Evolutionary conservation across 1,140 invertebrate genomes (phyloP).

Genomic region (Nasonia giraulti): DNA sequence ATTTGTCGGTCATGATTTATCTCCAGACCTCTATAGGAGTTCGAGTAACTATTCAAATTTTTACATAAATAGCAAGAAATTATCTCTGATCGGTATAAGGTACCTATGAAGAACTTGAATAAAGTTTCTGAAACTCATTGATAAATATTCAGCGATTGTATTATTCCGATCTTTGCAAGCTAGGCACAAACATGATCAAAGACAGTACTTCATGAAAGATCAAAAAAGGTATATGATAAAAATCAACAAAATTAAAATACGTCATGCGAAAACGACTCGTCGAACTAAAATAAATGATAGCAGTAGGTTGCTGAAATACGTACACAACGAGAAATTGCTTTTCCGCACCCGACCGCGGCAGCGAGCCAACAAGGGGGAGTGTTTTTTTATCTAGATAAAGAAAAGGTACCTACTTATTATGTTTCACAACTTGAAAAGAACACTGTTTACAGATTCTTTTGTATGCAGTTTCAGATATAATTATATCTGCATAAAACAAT

Average conservation of each 20-base stretch:
- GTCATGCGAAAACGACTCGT: background rate
- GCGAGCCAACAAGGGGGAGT: background rate
- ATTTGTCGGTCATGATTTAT: too few species aligned
- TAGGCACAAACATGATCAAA: too few species aligned
- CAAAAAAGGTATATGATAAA: background rate
- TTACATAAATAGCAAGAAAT: background rate
- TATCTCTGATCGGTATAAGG: background rate
- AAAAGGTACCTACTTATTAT: constrained; percentile 34
- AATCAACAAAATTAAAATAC: background rate
- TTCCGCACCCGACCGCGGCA: background rate
- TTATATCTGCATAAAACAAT: constrained; percentile 22
- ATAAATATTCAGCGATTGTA: background rate
- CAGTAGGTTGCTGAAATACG: background rate
- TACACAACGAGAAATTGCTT: background rate
- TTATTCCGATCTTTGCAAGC: background rate
- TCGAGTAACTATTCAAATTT: background rate
- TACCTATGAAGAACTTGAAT: background rate
- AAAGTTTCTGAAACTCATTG: background rate
- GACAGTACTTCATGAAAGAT: background rate
- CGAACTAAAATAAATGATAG: background rate
- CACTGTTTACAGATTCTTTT: constrained; percentile 23
- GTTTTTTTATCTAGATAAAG: constrained; percentile 33
- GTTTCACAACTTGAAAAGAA: constrained; percentile 31
- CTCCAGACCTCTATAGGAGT: background rate
- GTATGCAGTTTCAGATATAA: background rate